Evolutionary conservation across 2,113 vertebrate genomes (phyloP), one percentile per base, ranked within the genome.

Genomic region (Hylia prasina): DNA sequence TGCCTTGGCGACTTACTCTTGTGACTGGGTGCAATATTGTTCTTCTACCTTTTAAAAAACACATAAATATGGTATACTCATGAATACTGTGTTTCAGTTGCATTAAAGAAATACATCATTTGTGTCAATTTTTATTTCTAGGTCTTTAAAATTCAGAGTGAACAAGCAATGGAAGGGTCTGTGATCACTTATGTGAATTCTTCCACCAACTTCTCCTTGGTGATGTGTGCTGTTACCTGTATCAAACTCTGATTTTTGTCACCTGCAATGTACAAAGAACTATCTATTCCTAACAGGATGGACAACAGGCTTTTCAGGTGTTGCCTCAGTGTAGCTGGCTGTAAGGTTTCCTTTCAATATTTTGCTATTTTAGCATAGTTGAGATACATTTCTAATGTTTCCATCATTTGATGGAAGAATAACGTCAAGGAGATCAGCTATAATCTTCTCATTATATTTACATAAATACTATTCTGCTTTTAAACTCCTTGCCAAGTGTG

Each of bases 381-480:
- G 28, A 42, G 79, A 87, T 79, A 69, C 27, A 77, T 72, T 84
- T 78, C 56, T 77, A 83, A 83, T 53, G 45, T 76, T 89, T 84
- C 76, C 3, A 2, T 77, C 57, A 35, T 75, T 88, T 92, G 84
- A 80, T 48, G 27, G 40, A 84, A 89, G 79, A 87, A 83, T 57
- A 90, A 70, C 0, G 0, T 69, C 82, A 89, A 84, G 76, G 40
- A 95, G 82, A 94, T 87, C 80, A 84, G 40, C 92, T 64, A 60
- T 93, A 94, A 92, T 96, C 53, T 89, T 96, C 80, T 94, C 42
- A 61, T 72, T 91, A 44, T 92, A 92, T 90, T 97, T 95, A 87
- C 77, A 90, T 94, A 94, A 94, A 94, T 91, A 82, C 28, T 47
- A 30, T 63, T 83, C 60, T 86, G 44, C 79, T 94, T 90, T 87